A percentile compares a stretch with the other conserved stretches of the same genome.
These are phyloP conservation scores for Percopsis transmontana DNA, from an alignment of 2,113 vertebrate genomes.

Conservation along the genomic window DNA sequence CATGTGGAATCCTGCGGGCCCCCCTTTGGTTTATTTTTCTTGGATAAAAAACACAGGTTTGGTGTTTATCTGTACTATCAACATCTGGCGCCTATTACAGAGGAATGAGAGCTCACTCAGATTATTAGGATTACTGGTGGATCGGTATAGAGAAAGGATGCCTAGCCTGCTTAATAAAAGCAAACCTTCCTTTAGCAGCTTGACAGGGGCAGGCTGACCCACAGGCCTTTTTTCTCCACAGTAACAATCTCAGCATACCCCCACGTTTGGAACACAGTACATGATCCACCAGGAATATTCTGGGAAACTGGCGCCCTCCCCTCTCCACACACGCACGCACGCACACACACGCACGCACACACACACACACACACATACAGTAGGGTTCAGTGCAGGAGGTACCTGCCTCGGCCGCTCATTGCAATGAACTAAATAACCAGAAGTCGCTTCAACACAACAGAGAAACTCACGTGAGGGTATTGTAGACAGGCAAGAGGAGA, in stretches of 20 bases:
- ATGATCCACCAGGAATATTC: conserved; percentile 35
- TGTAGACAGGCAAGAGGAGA: too few species aligned
- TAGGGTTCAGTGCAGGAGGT: background rate
- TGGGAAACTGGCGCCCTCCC: conserved; percentile 21
- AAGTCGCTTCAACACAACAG: too few species aligned
- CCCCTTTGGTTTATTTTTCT: conserved; percentile 69
- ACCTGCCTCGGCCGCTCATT: background rate
- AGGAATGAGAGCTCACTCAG: conserved; percentile 64
- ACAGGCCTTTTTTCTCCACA: conserved; percentile 49
- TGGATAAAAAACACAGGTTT: conserved; percentile 72
- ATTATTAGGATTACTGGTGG: conserved; percentile 76
- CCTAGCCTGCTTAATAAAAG: conserved; percentile 70
- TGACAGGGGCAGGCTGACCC: conserved; percentile 40
- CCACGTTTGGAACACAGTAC: conserved; percentile 33
- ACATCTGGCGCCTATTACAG: conserved; percentile 78
- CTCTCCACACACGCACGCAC: background rate
- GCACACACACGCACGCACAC: background rate
- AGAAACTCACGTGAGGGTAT: too few species aligned
- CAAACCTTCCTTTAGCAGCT: conserved; percentile 56
- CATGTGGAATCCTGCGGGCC: conserved; percentile 62
- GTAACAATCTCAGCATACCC: conserved; percentile 43
- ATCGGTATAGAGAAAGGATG: conserved; percentile 62
- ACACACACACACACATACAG: conserved; percentile 2
- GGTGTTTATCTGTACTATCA: conserved; percentile 73
- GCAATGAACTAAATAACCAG: too few species aligned